These are phyloP conservation scores for Motacilla alba DNA, from an alignment of 2,113 vertebrate species.

Conservation along the genomic window DNA sequence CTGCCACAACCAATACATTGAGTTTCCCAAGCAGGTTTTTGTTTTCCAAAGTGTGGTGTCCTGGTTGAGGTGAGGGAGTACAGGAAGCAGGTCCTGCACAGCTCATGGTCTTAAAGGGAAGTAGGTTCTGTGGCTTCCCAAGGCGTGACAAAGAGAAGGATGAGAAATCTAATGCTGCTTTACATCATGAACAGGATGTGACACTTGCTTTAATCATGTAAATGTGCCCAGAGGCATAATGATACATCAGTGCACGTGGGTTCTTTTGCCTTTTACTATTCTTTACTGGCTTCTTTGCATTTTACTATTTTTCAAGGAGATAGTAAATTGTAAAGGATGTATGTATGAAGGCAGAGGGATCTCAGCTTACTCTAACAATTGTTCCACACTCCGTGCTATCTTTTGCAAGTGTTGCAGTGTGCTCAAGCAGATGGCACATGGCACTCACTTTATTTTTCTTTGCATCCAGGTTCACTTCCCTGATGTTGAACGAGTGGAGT, in stretches of 20 bases:
- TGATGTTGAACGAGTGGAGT: constrained; percentile 89
- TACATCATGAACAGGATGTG: constrained; percentile 21
- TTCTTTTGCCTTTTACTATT: background rate
- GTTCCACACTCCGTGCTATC: fast-evolving
- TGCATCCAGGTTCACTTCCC: constrained; percentile 85
- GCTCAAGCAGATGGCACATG: background rate
- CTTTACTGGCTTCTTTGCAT: background rate
- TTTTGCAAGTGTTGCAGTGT: background rate
- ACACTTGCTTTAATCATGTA: constrained; percentile 3
- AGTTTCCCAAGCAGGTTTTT: background rate
- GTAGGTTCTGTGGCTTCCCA: background rate
- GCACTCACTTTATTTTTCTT: background rate
- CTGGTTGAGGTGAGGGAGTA: background rate
- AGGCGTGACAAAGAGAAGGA: background rate
- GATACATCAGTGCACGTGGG: background rate
- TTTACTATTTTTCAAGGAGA: background rate
- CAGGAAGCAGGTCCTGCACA: background rate
- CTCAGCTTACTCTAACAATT: background rate
- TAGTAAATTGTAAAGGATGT: background rate
- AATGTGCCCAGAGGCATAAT: background rate
- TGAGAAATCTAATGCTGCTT: constrained; percentile 22
- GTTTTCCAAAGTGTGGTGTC: background rate
- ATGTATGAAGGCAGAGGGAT: background rate
- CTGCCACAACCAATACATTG: background rate
- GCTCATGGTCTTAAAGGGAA: background rate